Base-by-base conservation (phyloP, 2,113 vertebrate species). In the Catharus minimus region DNA sequence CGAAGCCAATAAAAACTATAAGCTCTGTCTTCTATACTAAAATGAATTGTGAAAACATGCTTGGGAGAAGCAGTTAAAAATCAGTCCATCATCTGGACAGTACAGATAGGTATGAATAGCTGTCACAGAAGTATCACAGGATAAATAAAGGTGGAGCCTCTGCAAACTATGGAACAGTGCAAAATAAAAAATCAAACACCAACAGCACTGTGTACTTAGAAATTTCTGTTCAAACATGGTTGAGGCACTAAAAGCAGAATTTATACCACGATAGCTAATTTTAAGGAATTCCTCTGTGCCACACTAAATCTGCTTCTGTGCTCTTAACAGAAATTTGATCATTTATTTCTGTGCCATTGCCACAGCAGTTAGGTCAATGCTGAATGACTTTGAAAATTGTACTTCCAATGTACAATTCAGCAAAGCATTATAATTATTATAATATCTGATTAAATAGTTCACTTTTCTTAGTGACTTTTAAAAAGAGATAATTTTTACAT, bases 71-170 rank as follows among this genome's bases (percentile, higher is more conserved):
- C 46, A 71, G 52, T 46, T 62, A 75, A 68, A 90, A 65, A 87
- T 9, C 2, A 84, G 56, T 49, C 41, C 22, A 61, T 65, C 27
- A 18, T 81, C 49, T 65, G 61, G 56, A 60, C 36, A 71, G 68
- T 16, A 82, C 41, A 81, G 41, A 36, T 9, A 88, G 18, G 16
- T 43, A 74, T 24, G 22, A 68, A 55, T 2, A 90, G 49, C 52
- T 72, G 36, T 32, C 50, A 65, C 19, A 32, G 44, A 86, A 39
- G 7, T 84, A 76, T 32, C 68, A 82, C 11, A 85, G 50, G 50
- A 82, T 46, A 85, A 92, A 95, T 81, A 96, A 93, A 86, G 77
- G 91, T 57, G 72, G 46, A 89, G 60, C 9, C 32, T 71, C 36
- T 76, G 50, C 85, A 94, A 77, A 79, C 53, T 62, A 30, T 32